Conservation (phyloP, 1,140 invertebrate genomes). For the Dendroctonus valens region DNA sequence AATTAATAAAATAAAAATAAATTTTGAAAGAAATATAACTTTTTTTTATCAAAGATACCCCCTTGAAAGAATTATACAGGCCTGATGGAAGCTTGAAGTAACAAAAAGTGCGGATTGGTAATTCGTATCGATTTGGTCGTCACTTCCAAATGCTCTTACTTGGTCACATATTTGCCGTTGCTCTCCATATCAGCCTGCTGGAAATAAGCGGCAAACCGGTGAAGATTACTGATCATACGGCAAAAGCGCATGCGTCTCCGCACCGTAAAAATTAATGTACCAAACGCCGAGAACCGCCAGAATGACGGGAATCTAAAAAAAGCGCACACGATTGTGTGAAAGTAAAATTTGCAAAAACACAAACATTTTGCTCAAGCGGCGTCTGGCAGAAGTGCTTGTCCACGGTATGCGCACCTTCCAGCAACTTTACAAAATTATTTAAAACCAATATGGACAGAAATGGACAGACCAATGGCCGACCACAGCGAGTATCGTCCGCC, state of each 20-base stretch:
- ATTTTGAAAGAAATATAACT: too few species aligned
- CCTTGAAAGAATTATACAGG: too few species aligned
- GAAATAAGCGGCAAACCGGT: conserved; percentile 98
- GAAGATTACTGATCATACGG: conserved; percentile 99
- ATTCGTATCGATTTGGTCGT: too few species aligned
- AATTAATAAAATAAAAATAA: too few species aligned
- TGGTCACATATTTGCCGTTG: conserved; percentile 97
- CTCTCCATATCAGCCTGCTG: conserved; percentile 99
- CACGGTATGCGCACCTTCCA: conserved; percentile 89
- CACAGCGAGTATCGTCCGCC: conserved; percentile 94
- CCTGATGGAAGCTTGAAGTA: too few species aligned
- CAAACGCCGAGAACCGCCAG: conserved; percentile 92
- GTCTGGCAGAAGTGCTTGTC: conserved; percentile 90
- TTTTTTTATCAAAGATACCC: too few species aligned
- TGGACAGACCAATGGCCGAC: conserved; percentile 96
- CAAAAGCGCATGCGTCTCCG: conserved; percentile 92
- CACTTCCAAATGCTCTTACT: too few species aligned
- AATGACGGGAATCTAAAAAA: too few species aligned
- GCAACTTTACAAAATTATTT: conserved; percentile 94
- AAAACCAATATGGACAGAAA: conserved; percentile 93
- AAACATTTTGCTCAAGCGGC: conserved; percentile 93
- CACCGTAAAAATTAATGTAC: conserved; percentile 94
- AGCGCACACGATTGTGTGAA: too few species aligned
- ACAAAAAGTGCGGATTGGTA: too few species aligned
- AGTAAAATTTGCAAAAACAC: too few species aligned